phyloP scores from a whole-genome alignment of 2,113 vertebrate genomes.

The Xyrauchen texanus region DNA sequence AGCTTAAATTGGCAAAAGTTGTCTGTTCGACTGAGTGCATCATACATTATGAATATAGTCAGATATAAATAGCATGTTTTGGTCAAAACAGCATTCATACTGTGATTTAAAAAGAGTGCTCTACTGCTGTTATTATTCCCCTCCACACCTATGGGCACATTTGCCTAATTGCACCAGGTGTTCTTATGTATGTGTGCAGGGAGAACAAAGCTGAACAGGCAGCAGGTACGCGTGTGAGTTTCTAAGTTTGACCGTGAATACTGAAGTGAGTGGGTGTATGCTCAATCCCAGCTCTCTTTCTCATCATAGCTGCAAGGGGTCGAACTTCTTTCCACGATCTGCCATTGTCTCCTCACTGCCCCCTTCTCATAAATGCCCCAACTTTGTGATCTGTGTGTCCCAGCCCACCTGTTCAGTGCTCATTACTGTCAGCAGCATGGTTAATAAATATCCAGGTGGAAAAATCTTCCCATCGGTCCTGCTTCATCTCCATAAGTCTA shows the following conservation, averaged over 20 bases:
- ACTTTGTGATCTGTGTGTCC: slow-evolving; percentile 77
- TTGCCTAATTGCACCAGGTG: slow-evolving; percentile 55
- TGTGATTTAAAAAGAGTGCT: not conserved
- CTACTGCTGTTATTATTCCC: slow-evolving; percentile 39
- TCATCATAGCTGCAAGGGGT: slow-evolving; percentile 34
- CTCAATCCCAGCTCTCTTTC: slow-evolving; percentile 32
- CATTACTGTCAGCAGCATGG: slow-evolving; percentile 78
- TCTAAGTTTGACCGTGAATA: slow-evolving; percentile 35
- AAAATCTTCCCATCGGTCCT: slow-evolving; percentile 70
- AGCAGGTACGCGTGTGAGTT: slow-evolving; percentile 37
- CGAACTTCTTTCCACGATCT: slow-evolving; percentile 45
- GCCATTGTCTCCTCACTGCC: slow-evolving; percentile 33
- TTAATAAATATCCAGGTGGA: slow-evolving; percentile 83
- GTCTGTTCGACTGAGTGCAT: not conserved
- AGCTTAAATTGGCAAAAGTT: not conserved
- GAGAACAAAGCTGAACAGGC: slow-evolving; percentile 45
- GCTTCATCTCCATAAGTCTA: slow-evolving; percentile 74
- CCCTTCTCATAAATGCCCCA: slow-evolving; percentile 68
- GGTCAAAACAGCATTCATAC: not conserved
- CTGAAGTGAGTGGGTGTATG: slow-evolving; percentile 37
- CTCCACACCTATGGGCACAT: slow-evolving; percentile 39
- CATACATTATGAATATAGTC: slow-evolving; percentile 10
- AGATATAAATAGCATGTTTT: slow-evolving; percentile 24
- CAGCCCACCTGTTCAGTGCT: slow-evolving; percentile 79
- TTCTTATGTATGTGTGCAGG: slow-evolving; percentile 46